These are phyloP conservation scores for Todus mexicanus DNA, from an alignment of 2,797 vertebrate species.

Conservation along the genomic window DNA sequence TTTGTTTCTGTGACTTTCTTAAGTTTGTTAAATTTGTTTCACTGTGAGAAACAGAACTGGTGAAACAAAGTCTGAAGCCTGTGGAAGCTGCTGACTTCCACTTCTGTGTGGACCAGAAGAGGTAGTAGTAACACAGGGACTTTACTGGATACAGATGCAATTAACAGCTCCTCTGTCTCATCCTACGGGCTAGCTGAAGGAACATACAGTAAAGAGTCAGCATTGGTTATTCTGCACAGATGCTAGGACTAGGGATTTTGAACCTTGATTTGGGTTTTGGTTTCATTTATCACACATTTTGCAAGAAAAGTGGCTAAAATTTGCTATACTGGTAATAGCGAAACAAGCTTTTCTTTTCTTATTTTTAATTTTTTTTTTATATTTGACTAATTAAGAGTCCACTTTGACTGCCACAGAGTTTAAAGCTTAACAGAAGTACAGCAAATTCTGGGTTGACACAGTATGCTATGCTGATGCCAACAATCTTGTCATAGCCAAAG, in stretches of 20 bases:
- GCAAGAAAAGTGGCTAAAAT: background rate
- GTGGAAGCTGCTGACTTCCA: background rate
- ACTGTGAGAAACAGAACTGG: background rate
- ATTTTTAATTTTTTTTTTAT: no score
- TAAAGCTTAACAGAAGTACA: background rate
- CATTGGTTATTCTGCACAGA: background rate
- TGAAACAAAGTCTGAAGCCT: background rate
- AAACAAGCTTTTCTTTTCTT: background rate
- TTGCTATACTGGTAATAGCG: background rate
- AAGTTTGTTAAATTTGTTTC: background rate
- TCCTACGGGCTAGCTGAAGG: background rate
- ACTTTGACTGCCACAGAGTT: background rate
- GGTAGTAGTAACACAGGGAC: background rate
- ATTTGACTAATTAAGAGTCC: background rate
- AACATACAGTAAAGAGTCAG: background rate
- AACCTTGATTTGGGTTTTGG: background rate
- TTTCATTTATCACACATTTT: background rate
- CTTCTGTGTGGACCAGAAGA: background rate
- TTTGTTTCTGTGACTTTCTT: background rate
- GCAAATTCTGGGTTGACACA: background rate
- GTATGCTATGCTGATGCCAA: background rate
- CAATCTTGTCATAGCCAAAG: background rate
- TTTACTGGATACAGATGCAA: background rate
- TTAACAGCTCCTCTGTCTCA: background rate
- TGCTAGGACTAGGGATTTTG: background rate